These are phyloP conservation scores for Sinocyclocheilus anshuiensis DNA, from an alignment of 2,113 vertebrate species.

Conservation along the genomic window DNA sequence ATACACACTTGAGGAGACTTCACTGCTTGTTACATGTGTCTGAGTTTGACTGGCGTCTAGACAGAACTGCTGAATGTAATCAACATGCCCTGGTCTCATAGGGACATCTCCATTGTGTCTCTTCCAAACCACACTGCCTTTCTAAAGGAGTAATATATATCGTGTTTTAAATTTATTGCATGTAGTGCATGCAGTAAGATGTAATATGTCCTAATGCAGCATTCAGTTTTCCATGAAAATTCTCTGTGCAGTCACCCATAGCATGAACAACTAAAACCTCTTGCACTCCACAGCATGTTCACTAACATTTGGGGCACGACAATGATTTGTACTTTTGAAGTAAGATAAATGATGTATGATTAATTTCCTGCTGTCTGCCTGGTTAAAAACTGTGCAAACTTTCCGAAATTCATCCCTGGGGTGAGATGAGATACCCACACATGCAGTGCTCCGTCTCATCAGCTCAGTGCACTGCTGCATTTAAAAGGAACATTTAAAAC, in stretches of 20 bases:
- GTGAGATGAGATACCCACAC: conserved; percentile 10
- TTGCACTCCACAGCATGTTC: neutral
- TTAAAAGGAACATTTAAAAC: too few species aligned
- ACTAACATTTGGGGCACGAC: neutral
- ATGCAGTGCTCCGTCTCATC: neutral
- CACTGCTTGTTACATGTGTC: conserved; percentile 43
- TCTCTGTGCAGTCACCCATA: neutral
- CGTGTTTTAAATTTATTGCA: neutral
- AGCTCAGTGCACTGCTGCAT: conserved; percentile 16
- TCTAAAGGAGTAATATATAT: neutral
- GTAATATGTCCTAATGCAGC: neutral
- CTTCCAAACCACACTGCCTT: conserved; percentile 28
- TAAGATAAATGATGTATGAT: neutral
- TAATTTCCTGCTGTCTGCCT: conserved; percentile 5
- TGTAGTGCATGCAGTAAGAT: neutral
- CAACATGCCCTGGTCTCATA: conserved; percentile 38
- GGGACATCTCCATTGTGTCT: conserved; percentile 18
- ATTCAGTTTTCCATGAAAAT: conserved; percentile 1
- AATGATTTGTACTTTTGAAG: neutral
- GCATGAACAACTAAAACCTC: neutral
- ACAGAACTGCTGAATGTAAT: conserved; percentile 51
- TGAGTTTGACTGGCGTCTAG: conserved; percentile 53
- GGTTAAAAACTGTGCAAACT: neutral
- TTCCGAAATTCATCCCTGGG: conserved; percentile 23
- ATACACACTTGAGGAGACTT: conserved; percentile 39